phyloP scores from a whole-genome alignment of 1,140 invertebrate species.

The Leptinotarsa lineolata region DNA sequence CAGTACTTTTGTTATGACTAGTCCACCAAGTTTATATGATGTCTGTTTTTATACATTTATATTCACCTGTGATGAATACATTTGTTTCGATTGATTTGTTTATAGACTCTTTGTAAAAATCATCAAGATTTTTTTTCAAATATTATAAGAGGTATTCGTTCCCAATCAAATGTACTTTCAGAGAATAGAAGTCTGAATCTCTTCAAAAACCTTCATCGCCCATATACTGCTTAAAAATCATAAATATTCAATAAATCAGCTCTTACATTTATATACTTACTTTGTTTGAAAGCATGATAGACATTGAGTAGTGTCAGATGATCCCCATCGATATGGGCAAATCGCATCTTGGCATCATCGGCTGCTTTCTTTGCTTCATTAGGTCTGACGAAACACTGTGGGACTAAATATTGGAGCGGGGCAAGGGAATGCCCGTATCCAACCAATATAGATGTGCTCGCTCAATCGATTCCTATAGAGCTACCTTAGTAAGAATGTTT shows the following conservation, averaged over 20 bases:
- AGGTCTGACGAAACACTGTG: slow-evolving; percentile 98
- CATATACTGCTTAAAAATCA: no score
- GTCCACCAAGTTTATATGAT: no score
- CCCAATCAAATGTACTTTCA: no score
- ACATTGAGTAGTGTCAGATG: slow-evolving; percentile 95
- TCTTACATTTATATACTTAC: slow-evolving; percentile 67
- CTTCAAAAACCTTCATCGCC: no score
- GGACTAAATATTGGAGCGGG: slow-evolving; percentile 76
- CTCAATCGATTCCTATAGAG: slow-evolving; percentile 58
- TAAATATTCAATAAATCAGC: not conserved
- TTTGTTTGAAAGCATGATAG: slow-evolving; percentile 99
- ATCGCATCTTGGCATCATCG: slow-evolving; percentile 98
- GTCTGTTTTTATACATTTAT: no score
- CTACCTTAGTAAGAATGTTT: slow-evolving; percentile 56
- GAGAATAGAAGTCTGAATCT: no score
- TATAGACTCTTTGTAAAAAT: no score
- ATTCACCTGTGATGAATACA: no score
- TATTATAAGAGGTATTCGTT: no score
- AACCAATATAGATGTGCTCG: slow-evolving; percentile 62
- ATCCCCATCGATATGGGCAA: slow-evolving; percentile 99
- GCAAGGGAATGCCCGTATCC: slow-evolving; percentile 59
- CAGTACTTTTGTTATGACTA: no score
- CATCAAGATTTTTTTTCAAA: no score
- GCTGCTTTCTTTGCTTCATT: slow-evolving; percentile 99
- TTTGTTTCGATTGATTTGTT: no score